Conservation (phyloP, 2,888 invertebrate species). For the Luperina nickerlii region DNA sequence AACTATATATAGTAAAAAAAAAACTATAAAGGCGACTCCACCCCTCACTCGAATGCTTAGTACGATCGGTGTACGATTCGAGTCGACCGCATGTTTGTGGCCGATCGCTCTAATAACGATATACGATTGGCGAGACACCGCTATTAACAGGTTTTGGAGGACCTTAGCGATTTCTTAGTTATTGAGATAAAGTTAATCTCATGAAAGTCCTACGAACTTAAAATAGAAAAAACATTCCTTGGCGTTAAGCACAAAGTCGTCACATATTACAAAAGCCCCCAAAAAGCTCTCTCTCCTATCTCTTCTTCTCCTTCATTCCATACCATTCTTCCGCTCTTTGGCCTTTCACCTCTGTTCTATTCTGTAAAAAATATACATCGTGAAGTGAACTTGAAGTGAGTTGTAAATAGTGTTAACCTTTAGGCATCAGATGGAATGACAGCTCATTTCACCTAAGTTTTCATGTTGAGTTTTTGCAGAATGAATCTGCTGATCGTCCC, state of each 20-base stretch:
- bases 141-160: slow-evolving; percentile 42
- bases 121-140: slow-evolving; percentile 51
- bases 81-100: slow-evolving; percentile 72
- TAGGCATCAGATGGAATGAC: too few species aligned
- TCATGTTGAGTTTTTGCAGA: too few species aligned
- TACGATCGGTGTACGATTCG: slow-evolving; percentile 65
- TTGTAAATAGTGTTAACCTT: too few species aligned
- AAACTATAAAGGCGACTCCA: slow-evolving; percentile 35
- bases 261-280: neutral
- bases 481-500: neutral
- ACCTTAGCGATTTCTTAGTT: neutral
- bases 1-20: neutral
- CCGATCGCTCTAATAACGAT: slow-evolving; percentile 57
- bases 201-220: neutral
- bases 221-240: neutral
- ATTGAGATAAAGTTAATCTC: neutral
- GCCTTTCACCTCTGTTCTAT: neutral
- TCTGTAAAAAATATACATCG: too few species aligned
- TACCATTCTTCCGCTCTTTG: neutral
- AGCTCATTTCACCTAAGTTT: too few species aligned
- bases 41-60: slow-evolving; percentile 41
- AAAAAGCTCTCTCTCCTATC: neutral
- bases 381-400: too few species aligned
- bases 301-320: neutral
- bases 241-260: neutral